Evolutionary conservation across 2,113 vertebrate species (phyloP).

Genomic region (Xyrauchen texanus): DNA sequence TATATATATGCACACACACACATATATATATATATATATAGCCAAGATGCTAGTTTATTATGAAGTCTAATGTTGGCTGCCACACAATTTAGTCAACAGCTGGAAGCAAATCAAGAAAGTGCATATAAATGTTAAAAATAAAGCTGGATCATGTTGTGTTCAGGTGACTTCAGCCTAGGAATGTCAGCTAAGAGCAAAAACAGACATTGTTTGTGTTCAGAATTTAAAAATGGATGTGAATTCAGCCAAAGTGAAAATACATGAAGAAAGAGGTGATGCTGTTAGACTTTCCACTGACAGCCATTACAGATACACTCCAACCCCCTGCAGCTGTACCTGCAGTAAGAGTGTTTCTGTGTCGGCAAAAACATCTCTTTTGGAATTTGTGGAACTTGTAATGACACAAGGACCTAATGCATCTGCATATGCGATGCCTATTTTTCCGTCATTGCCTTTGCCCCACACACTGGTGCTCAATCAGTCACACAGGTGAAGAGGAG

Average conservation of each 20-base stretch:
- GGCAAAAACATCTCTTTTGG: background rate
- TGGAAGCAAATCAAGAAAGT: background rate
- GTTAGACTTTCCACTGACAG: constrained; percentile 49
- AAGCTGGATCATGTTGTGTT: constrained; percentile 51
- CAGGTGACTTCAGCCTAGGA: constrained; percentile 32
- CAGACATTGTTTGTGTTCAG: constrained; percentile 42
- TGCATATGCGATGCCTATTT: no score
- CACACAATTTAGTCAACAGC: background rate
- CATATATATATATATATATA: no score
- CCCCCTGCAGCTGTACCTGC: constrained; percentile 4
- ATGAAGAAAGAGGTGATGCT: constrained; percentile 37
- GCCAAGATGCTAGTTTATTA: no score
- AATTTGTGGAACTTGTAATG: no score
- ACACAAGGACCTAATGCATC: no score
- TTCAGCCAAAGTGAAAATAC: constrained; percentile 49
- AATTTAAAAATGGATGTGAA: constrained; percentile 50
- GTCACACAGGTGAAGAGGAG: no score
- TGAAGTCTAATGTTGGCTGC: no score
- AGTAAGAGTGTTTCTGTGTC: constrained; percentile 18
- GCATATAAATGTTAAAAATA: constrained; percentile 6
- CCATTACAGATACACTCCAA: constrained; percentile 1
- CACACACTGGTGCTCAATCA: no score
- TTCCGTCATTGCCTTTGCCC: no score
- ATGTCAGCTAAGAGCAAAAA: constrained; percentile 44
- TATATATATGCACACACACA: no score